Base-by-base conservation (phyloP, 2,888 invertebrate species). In the Muscina levida region DNA sequence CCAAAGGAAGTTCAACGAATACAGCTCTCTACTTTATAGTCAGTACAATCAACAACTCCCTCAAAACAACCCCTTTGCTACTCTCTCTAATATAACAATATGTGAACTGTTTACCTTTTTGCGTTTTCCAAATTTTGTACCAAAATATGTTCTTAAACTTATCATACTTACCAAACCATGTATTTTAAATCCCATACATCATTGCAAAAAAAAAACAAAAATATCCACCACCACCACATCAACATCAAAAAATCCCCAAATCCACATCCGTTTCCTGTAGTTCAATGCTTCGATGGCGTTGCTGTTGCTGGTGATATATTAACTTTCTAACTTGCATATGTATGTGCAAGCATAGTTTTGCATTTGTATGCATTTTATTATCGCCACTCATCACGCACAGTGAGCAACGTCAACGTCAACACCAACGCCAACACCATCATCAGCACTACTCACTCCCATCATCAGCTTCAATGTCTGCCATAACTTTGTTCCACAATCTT, bases 231-330 rank as follows among this genome's bases (percentile, higher is more conserved):
- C 26, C 59, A 37, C 42, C 73, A 59, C 78, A 71, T 48, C 70
- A 67, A 73, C 37, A 44, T 46, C 46, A 31, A 66, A n/a, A 66
- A 65, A 59, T 73, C 72, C 39, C 37, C 19, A 76, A 70, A 73
- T 77, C 67, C 53, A 77, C 76, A 73, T 80, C 80, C 80, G 80
- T 72, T 70, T 83, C 74, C 81, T 72, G 42, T 70, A 68, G 65
- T 70, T 72, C 75, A 70, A 77, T 76, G 68, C 65, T 72, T 62
- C 73, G 71, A 5, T 8, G 8, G 3, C 31, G 31, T 31, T 5
- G 13, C 5, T 39, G 19, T 37, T 62, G 62, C n/a, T 62, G 39
- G 37, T 62, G 42, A 62, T 42, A 62, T 62, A 62, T 62, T 62
- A 62, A 62, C 62, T 22, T 62, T 22, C 17, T 62, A 13, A 17